These are phyloP conservation scores for Nyleta sp. DNA, from an alignment of 2,888 invertebrate genomes.

Conservation along the genomic window DNA sequence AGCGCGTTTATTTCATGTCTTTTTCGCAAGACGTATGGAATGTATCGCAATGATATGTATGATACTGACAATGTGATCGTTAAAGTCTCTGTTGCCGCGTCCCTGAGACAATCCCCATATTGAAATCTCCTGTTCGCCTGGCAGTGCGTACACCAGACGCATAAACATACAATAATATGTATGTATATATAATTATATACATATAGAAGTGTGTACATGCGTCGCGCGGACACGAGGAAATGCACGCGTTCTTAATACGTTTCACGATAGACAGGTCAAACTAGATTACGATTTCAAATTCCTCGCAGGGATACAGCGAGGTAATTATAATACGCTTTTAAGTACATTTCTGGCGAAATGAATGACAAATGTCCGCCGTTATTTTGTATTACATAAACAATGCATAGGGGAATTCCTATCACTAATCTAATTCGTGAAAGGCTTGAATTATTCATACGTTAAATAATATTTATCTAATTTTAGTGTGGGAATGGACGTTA, in stretches of 20 bases:
- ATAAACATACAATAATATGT: constrained; percentile 50
- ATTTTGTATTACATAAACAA: constrained; percentile 53
- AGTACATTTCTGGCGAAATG: constrained; percentile 35
- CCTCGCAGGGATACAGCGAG: constrained; percentile 41
- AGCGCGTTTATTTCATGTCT: constrained; percentile 62
- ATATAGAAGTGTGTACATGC: constrained; percentile 12
- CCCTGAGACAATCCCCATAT: constrained; percentile 68
- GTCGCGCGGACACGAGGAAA: constrained; percentile 43
- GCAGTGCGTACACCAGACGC: constrained; percentile 49
- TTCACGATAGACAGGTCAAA: constrained; percentile 53
- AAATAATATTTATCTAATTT: constrained; percentile 50
- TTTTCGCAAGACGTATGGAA: constrained; percentile 65
- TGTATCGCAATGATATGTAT: constrained; percentile 58
- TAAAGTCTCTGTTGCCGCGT: constrained; percentile 66
- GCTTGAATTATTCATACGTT: constrained; percentile 44
- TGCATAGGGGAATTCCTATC: constrained; percentile 7
- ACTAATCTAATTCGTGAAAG: constrained; percentile 36
- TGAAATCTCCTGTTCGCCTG: constrained; percentile 63
- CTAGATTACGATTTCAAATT: constrained; percentile 53
- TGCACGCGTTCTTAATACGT: constrained; percentile 37
- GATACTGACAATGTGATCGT: constrained; percentile 67
- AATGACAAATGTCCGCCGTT: constrained; percentile 40
- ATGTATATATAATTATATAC: constrained; percentile 14
- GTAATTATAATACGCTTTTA: constrained; percentile 53
- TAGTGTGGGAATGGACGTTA: constrained; percentile 5